phyloP scores from a whole-genome alignment of 2,113 vertebrate genomes.

The Chamaetylas fuelleborni region DNA sequence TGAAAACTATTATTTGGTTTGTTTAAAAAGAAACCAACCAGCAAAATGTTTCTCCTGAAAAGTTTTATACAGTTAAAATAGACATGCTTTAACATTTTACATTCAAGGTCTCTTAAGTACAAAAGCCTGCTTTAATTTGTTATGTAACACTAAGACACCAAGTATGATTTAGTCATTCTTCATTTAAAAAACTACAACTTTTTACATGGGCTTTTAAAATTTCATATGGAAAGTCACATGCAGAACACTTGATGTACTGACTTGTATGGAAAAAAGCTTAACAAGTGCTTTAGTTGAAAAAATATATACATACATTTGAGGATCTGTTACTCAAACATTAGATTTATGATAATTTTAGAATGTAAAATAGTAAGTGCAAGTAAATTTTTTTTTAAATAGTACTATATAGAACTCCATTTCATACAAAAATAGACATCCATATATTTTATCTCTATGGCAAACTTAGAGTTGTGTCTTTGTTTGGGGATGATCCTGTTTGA shows the following conservation, averaged over 20 bases:
- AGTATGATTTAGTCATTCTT: not conserved
- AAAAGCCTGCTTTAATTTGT: constrained; percentile 20
- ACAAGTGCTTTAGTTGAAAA: constrained; percentile 4
- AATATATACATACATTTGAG: constrained; percentile 57
- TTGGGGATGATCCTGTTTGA: not conserved
- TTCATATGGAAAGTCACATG: not conserved
- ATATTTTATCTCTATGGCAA: constrained; percentile 12
- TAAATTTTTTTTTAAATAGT: constrained; percentile 55
- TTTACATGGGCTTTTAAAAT: constrained; percentile 17
- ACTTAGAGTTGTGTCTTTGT: not conserved
- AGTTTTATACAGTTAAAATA: constrained; percentile 70
- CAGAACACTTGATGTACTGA: not conserved
- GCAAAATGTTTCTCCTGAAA: not conserved
- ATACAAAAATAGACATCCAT: constrained; percentile 71
- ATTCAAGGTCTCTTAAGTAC: constrained; percentile 6
- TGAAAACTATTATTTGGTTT: not conserved
- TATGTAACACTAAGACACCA: constrained; percentile 24
- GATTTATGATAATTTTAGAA: constrained; percentile 44
- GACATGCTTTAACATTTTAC: constrained; percentile 51
- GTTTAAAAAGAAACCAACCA: not conserved
- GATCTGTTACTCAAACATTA: constrained; percentile 46
- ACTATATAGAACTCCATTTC: constrained; percentile 48
- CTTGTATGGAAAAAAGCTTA: not conserved
- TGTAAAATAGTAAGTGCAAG: constrained; percentile 72
- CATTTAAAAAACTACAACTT: not conserved